These are phyloP conservation scores for Sebastes dallii DNA, from an alignment of 2,797 vertebrate species.

Conservation along the genomic window DNA sequence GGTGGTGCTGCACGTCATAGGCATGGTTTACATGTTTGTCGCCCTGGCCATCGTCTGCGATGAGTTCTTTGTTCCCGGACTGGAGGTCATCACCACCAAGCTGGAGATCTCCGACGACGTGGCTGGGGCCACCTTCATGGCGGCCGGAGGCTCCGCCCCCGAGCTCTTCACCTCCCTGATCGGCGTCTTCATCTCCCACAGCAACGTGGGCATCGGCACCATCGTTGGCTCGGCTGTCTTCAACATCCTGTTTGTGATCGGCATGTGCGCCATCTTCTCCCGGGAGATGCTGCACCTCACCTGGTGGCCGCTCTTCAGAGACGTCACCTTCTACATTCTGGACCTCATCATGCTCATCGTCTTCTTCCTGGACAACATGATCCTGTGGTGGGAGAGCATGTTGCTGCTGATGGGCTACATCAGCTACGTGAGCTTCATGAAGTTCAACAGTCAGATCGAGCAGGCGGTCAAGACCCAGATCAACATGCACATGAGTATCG, in stretches of 20 bases:
- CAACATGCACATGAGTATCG: constrained; percentile 82
- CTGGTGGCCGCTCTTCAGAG: constrained; percentile 95
- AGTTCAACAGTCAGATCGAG: constrained; percentile 87
- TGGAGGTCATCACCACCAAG: constrained; percentile 89
- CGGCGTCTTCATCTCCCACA: constrained; percentile 93
- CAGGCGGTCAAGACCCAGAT: constrained; percentile 83
- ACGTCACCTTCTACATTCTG: constrained; percentile 91
- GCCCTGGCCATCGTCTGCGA: constrained; percentile 93
- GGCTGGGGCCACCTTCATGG: constrained; percentile 95
- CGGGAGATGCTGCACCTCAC: constrained; percentile 90
- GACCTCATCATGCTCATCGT: constrained; percentile 81
- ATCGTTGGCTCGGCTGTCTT: constrained; percentile 95
- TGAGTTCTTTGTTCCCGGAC: constrained; percentile 91
- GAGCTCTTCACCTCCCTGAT: constrained; percentile 96
- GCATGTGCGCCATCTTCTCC: constrained; percentile 93
- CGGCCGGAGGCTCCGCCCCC: constrained; percentile 92
- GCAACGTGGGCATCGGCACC: constrained; percentile 94
- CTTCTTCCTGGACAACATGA: constrained; percentile 80
- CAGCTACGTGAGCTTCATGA: constrained; percentile 90
- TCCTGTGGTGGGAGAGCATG: constrained; percentile 93
- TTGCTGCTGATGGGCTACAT: constrained; percentile 86
- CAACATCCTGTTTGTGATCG: constrained; percentile 95
- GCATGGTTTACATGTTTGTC: constrained; percentile 93
- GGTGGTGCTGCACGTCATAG: constrained; percentile 87
- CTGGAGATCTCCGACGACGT: constrained; percentile 92